These are phyloP conservation scores for Ceyx margarethae DNA, from an alignment of 2,113 vertebrate species.

Conservation along the genomic window DNA sequence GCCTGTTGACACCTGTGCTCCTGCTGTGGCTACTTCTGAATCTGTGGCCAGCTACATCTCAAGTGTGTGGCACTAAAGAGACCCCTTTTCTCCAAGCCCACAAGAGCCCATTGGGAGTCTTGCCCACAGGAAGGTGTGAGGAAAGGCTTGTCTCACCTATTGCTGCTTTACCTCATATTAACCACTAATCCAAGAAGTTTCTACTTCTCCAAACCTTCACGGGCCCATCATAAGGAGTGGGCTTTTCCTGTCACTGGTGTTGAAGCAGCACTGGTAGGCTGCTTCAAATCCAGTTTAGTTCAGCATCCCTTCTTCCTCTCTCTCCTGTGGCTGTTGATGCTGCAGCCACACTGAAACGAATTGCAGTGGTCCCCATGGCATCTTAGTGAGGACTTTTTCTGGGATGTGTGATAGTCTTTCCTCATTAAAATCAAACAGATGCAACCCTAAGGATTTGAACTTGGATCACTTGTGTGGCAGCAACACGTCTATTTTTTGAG, in stretches of 20 bases:
- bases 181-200: background rate
- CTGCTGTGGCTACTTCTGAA: background rate
- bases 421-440: background rate
- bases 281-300: background rate
- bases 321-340: background rate
- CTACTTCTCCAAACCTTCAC: background rate
- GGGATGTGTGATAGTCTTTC: background rate
- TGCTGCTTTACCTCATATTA: background rate
- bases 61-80: background rate
- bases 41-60: background rate
- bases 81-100: background rate
- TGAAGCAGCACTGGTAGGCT: background rate
- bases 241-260: background rate
- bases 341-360: background rate
- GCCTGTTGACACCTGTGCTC: background rate
- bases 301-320: background rate
- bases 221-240: background rate
- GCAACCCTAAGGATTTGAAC: background rate
- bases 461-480: background rate
- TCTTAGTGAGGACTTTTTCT: background rate
- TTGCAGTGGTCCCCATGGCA: background rate
- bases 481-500: background rate
- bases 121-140: background rate
- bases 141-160: background rate
- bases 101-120: background rate